These are phyloP conservation scores for Natator depressus DNA, from an alignment of 2,113 vertebrate species.

Conservation along the genomic window DNA sequence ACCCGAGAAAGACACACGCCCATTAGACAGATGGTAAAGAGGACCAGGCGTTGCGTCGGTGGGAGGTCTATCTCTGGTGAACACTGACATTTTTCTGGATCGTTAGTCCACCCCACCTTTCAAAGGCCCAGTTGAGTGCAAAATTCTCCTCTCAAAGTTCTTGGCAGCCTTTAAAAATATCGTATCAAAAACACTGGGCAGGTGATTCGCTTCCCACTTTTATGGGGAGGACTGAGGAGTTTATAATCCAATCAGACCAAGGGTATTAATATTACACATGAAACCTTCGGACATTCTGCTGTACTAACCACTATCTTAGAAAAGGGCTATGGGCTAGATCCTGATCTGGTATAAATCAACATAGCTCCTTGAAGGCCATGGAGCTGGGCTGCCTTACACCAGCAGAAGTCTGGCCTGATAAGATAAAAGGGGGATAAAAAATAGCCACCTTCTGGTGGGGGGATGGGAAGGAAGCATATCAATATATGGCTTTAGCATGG, in stretches of 20 bases:
- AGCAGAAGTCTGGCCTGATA: background rate
- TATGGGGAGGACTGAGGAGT: rapidly evolving
- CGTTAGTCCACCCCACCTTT: background rate
- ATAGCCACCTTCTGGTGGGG: background rate
- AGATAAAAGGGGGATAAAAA: conserved; percentile 31
- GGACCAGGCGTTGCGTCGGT: background rate
- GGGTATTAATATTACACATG: background rate
- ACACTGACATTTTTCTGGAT: conserved; percentile 27
- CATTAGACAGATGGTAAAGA: conserved; percentile 25
- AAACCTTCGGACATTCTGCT: background rate
- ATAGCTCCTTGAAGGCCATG: background rate
- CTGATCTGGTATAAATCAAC: background rate
- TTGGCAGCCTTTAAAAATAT: background rate
- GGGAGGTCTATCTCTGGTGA: conserved; percentile 2
- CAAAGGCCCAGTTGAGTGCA: background rate
- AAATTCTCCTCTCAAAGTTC: background rate
- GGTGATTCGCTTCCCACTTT: background rate
- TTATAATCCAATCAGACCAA: background rate
- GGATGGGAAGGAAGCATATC: conserved; percentile 18
- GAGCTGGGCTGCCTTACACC: background rate
- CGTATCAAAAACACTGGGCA: background rate
- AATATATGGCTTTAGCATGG: background rate
- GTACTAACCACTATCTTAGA: background rate
- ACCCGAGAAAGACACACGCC: conserved; percentile 23
- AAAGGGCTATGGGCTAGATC: background rate